Base-by-base conservation (phyloP, 2,888 invertebrate species). In the Cyclophora punctaria region DNA sequence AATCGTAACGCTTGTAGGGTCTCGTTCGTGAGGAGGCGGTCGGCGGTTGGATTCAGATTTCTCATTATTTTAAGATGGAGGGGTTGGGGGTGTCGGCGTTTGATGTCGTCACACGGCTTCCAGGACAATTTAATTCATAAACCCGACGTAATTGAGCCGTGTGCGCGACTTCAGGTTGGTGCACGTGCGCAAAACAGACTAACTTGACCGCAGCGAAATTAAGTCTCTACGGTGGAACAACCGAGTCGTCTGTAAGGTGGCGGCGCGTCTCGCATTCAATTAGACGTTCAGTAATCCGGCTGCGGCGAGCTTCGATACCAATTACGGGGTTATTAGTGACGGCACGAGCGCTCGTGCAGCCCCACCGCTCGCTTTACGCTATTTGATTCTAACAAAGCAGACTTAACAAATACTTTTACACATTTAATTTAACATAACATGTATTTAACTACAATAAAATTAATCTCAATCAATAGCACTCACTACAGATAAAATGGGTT, bases 211-310 rank as follows among this genome's bases (percentile, higher is more conserved):
- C 80, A 78, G 74, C 78, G 75, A 75, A 80, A 83, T 78, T 73
- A 79, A 79, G 75, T 78, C 75, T 50, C 44, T 47, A 46, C 51
- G 41, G 46, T 41, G 51, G 45, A 20, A 58, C 68, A 66, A 72
- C 70, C 71, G 68, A 64, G 62, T 62, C 62, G 52, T 37, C 37
- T 37, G 62, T 62, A 66, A 69, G 66, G 60, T 54, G 65, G 65
- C 60, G 69, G 63, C 61, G 66, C 80, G 80, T 80, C 84, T 85
- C 84, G 85, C 84, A 88, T 87, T 87, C 87, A 88, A 88, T 88
- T 88, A 88, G 86, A 86, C 79, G 87, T 78, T 81, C 80, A 81
- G 84, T 88, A 88, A 88, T 88, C 87, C 87, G 75, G 79, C 82
- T 80, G 82, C 81, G 81, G 81, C 79, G 79, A 86, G 87, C 87